Conservation (phyloP, 2,888 invertebrate species). For the Drosophila mercatorum region DNA sequence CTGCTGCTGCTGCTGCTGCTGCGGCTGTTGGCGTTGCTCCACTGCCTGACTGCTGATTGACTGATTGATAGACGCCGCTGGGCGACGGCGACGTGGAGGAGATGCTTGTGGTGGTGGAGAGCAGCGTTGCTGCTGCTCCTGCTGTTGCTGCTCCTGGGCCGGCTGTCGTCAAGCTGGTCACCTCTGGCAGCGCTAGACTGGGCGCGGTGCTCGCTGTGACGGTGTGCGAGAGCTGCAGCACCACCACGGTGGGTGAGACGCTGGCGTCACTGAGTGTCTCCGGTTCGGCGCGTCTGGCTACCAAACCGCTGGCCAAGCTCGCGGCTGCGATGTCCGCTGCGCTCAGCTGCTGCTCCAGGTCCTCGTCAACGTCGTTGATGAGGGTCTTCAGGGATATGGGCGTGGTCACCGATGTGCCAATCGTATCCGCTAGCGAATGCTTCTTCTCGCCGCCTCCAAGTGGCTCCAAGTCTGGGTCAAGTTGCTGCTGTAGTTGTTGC, state of each 20-base stretch:
- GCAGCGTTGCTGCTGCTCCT: conserved; percentile 20
- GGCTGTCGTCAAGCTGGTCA: conserved; percentile 41
- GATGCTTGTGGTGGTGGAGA: conserved; percentile 46
- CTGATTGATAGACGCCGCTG: conserved; percentile 35
- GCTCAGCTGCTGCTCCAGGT: conserved; percentile 68
- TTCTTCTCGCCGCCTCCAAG: conserved; percentile 62
- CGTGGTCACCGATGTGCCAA: conserved; percentile 80
- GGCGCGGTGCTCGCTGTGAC: conserved; percentile 59
- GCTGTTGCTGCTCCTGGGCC: conserved; percentile 21
- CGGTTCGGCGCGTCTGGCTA: conserved; percentile 80
- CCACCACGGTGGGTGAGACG: conserved; percentile 80
- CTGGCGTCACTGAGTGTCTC: conserved; percentile 82
- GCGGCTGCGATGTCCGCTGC: conserved; percentile 81
- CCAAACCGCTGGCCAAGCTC: conserved; percentile 78
- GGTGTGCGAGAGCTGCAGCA: conserved; percentile 61
- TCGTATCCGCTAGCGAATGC: conserved; percentile 81
- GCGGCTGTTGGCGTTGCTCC: conserved; percentile 21
- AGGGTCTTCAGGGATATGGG: conserved; percentile 81
- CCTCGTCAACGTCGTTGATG: conserved; percentile 82
- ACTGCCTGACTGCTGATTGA: conserved; percentile 45
- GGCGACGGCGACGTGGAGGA: conserved; percentile 63
- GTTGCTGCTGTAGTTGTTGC: conserved; percentile 32
- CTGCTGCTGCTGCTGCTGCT: conserved; percentile 80
- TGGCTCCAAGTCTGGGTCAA: conserved; percentile 33
- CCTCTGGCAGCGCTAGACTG: conserved; percentile 52